Percentiles rank a stretch among this genome's conserved stretches.
phyloP scores from a whole-genome alignment of 2,113 vertebrate genomes.

The Pedetes capensis region DNA sequence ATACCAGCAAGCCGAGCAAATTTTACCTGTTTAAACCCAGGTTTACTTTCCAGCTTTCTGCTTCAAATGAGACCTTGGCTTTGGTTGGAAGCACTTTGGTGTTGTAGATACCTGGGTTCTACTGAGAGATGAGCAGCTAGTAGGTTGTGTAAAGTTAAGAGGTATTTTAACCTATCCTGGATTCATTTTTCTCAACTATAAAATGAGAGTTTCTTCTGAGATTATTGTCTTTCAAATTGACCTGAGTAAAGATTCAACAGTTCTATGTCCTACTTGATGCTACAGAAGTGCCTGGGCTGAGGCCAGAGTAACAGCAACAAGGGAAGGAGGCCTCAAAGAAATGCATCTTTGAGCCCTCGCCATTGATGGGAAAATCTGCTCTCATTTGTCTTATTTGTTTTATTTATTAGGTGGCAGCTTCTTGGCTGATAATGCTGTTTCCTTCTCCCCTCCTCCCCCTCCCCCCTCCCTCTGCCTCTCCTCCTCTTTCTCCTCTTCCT shows the following conservation, averaged over 20 bases:
- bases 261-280: neutral
- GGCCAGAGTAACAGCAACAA: neutral
- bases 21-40: neutral
- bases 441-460: neutral
- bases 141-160: neutral
- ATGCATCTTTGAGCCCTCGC: neutral
- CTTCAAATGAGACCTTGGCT: neutral
- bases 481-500: too few relatives aligned
- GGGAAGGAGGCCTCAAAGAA: neutral
- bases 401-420: neutral
- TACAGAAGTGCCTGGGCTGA: neutral
- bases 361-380: neutral
- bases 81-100: neutral
- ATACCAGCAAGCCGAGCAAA: too few relatives aligned
- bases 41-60: neutral
- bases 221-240: neutral
- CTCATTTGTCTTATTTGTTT: neutral
- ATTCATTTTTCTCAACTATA: neutral
- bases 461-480: neutral
- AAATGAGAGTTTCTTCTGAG: neutral
- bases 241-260: neutral
- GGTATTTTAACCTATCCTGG: neutral
- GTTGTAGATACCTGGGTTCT: neutral
- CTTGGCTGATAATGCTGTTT: too few relatives aligned
- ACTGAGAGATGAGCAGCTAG: neutral